phyloP scores from a whole-genome alignment of 2,113 vertebrate genomes.

The Anser cygnoides region DNA sequence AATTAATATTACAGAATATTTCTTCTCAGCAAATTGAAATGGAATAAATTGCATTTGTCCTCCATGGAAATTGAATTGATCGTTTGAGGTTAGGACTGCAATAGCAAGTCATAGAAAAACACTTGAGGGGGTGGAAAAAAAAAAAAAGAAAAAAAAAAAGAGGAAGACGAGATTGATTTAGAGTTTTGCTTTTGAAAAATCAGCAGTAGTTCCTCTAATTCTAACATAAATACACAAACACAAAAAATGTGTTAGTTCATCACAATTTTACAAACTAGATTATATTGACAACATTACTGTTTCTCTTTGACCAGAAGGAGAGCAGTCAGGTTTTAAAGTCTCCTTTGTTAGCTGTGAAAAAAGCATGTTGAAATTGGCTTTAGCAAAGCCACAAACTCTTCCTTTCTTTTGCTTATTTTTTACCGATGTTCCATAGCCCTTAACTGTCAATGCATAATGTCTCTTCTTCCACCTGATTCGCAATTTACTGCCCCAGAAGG shows the following conservation, averaged over 20 bases:
- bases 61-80: conserved; percentile 62
- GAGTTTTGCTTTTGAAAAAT: conserved; percentile 1
- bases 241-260: not conserved
- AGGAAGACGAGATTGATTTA: not conserved
- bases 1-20: conserved; percentile 65
- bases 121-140: not conserved
- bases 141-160: not conserved
- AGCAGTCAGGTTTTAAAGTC: not conserved
- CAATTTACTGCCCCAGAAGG: not conserved
- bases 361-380: not conserved
- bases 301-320: not conserved
- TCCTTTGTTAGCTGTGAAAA: not conserved
- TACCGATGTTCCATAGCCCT: not conserved
- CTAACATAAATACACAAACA: not conserved
- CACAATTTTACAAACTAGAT: not conserved
- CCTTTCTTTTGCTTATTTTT: not conserved
- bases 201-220: conserved; percentile 15
- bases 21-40: conserved; percentile 66
- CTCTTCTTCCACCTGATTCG: not conserved
- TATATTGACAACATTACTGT: not conserved
- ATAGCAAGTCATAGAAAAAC: not conserved
- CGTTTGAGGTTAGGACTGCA: conserved; percentile 1
- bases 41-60: conserved; percentile 61
- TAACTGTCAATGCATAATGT: not conserved
- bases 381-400: not conserved